A percentile compares a stretch with the other conserved stretches of the same genome.
These are phyloP conservation scores for Scomber colias DNA, from an alignment of 2,113 vertebrate species.

Conservation along the genomic window DNA sequence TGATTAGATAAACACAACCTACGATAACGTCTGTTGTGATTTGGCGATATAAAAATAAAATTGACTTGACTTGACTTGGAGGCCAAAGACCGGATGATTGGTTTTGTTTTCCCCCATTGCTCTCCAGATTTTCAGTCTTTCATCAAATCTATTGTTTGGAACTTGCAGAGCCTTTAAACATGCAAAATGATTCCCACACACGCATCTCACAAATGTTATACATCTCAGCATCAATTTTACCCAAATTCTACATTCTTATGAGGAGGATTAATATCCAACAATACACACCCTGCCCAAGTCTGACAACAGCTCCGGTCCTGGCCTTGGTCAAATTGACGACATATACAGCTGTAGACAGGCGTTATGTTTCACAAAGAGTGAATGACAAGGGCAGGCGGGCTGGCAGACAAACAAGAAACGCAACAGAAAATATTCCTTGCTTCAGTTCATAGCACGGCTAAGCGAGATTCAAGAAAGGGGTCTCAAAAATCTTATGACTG, in stretches of 20 bases:
- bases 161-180: conserved; percentile 1
- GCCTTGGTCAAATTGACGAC: conserved; percentile 53
- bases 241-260: conserved; percentile 23
- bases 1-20: conserved; percentile 36
- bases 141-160: not conserved
- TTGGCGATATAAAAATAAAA: too few relatives aligned
- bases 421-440: conserved; percentile 38
- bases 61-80: not conserved
- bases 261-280: conserved; percentile 7
- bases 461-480: conserved; percentile 19
- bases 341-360: conserved; percentile 68
- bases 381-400: conserved; percentile 70
- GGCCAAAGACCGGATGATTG: conserved; percentile 37
- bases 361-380: conserved; percentile 69
- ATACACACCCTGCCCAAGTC: conserved; percentile 3
- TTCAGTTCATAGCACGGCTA: conserved; percentile 32
- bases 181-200: conserved; percentile 9
- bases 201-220: not conserved
- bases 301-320: conserved; percentile 22
- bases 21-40: too few relatives aligned
- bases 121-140: conserved; percentile 13
- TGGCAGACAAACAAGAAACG: conserved; percentile 47
- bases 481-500: conserved; percentile 22
- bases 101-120: conserved; percentile 36
- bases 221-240: conserved; percentile 27